These are phyloP conservation scores for Drosophila meridionalis DNA, from an alignment of 2,888 invertebrate genomes.

Conservation along the genomic window DNA sequence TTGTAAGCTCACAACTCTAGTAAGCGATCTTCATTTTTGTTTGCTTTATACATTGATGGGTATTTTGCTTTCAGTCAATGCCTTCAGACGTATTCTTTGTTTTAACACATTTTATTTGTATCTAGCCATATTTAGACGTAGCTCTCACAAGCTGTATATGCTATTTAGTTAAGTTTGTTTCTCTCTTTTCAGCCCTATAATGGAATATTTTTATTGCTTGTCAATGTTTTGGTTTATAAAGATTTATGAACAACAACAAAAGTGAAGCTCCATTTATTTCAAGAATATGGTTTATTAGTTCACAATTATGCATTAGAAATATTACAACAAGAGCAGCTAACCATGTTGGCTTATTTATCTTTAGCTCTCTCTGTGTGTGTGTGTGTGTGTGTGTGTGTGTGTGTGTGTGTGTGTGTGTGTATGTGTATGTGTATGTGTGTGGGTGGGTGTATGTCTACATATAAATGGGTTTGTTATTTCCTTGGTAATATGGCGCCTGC, in stretches of 20 bases:
- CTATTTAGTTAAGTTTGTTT: slow-evolving; percentile 60
- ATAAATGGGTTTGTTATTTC: slow-evolving; percentile 67
- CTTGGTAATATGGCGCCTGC: slow-evolving; percentile 62
- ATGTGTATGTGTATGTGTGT: neutral
- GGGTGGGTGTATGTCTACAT: slow-evolving; percentile 27
- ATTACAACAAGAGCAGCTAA: slow-evolving; percentile 21
- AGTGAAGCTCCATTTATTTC: slow-evolving; percentile 9
- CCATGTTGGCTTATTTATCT: slow-evolving; percentile 45
- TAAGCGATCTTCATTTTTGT: neutral
- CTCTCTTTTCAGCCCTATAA: slow-evolving; percentile 38
- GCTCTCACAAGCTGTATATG: slow-evolving; percentile 46
- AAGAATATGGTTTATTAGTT: slow-evolving; percentile 18
- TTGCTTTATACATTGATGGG: neutral
- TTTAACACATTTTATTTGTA: slow-evolving; percentile 58
- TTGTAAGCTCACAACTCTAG: too few relatives aligned
- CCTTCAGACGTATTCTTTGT: slow-evolving; percentile 1
- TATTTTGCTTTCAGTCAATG: neutral
- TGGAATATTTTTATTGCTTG: slow-evolving; percentile 48
- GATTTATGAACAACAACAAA: neutral
- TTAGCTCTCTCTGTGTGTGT: neutral
- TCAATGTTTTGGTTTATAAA: slow-evolving; percentile 38
- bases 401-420: neutral
- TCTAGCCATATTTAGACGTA: slow-evolving; percentile 41
- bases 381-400: too few relatives aligned
- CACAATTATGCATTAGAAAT: slow-evolving; percentile 7